Evolutionary conservation across 2,113 vertebrate species (phyloP).

Genomic region (Cololabis saira): DNA sequence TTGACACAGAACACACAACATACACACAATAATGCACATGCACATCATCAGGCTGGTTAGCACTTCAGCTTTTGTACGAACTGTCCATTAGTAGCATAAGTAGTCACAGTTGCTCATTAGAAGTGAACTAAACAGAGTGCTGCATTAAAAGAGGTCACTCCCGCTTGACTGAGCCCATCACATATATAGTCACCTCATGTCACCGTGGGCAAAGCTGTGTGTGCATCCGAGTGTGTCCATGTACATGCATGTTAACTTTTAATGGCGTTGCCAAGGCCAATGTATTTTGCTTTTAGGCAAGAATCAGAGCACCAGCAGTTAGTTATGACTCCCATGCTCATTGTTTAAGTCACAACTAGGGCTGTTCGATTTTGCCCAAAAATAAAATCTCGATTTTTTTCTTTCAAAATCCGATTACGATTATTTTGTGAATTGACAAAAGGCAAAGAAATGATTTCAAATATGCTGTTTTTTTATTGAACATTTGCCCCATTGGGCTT

Average conservation of each 20-base stretch:
- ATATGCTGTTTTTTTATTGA: too few relatives aligned
- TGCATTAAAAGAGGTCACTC: conserved; percentile 59
- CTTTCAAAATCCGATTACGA: too few relatives aligned
- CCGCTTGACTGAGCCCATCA: conserved; percentile 49
- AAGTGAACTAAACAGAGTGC: conserved; percentile 45
- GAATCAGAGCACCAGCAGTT: not conserved
- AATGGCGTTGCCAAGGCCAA: conserved; percentile 12
- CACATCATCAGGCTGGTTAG: conserved; percentile 35
- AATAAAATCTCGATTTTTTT: too few relatives aligned
- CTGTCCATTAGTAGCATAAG: conserved; percentile 69
- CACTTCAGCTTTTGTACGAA: conserved; percentile 41
- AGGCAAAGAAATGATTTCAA: too few relatives aligned
- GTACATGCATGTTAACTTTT: not conserved
- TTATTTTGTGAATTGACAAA: too few relatives aligned
- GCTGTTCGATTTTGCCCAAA: too few relatives aligned
- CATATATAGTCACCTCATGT: conserved; percentile 37
- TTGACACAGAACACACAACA: conserved; percentile 23
- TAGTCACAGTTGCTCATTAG: conserved; percentile 65
- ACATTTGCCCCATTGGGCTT: too few relatives aligned
- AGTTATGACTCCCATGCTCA: not conserved
- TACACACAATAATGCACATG: conserved; percentile 23
- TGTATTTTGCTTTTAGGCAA: conserved; percentile 12
- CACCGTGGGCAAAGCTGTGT: conserved; percentile 26
- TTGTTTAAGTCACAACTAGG: not conserved
- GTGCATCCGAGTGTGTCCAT: not conserved